These are phyloP conservation scores for Salminus brasiliensis DNA, from an alignment of 2,113 vertebrate genomes.

Conservation along the genomic window DNA sequence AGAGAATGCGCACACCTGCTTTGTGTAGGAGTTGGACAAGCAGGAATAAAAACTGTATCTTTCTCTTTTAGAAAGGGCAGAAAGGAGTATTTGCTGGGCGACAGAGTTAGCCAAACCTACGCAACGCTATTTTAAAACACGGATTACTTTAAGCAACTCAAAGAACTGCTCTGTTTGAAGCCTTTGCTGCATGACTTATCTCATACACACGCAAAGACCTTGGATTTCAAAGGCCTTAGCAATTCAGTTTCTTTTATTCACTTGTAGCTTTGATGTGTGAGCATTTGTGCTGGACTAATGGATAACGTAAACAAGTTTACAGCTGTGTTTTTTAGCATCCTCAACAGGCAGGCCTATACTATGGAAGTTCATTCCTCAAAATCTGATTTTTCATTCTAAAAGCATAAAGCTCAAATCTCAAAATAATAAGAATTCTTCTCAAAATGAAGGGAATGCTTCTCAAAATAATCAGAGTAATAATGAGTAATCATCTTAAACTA, in stretches of 20 bases:
- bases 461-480: too few species aligned
- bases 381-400: too few species aligned
- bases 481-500: too few species aligned
- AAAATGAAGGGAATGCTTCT: too few species aligned
- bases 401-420: too few species aligned
- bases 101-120: background rate
- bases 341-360: too few species aligned
- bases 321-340: too few species aligned
- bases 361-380: too few species aligned
- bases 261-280: background rate
- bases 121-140: background rate
- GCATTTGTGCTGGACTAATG: background rate
- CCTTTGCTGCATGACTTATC: background rate
- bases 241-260: background rate
- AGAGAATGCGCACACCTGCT: constrained; percentile 14
- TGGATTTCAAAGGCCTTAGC: background rate
- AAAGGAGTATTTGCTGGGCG: background rate
- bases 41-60: background rate
- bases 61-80: background rate
- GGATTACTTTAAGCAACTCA: background rate
- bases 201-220: background rate
- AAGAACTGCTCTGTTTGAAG: background rate
- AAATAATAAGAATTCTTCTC: too few species aligned
- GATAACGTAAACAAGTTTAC: background rate
- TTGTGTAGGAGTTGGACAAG: background rate